Percentiles rank a stretch among this genome's conserved stretches.
Evolutionary conservation across 2,113 vertebrate species (phyloP).

Genomic region (Serilophus lunatus): DNA sequence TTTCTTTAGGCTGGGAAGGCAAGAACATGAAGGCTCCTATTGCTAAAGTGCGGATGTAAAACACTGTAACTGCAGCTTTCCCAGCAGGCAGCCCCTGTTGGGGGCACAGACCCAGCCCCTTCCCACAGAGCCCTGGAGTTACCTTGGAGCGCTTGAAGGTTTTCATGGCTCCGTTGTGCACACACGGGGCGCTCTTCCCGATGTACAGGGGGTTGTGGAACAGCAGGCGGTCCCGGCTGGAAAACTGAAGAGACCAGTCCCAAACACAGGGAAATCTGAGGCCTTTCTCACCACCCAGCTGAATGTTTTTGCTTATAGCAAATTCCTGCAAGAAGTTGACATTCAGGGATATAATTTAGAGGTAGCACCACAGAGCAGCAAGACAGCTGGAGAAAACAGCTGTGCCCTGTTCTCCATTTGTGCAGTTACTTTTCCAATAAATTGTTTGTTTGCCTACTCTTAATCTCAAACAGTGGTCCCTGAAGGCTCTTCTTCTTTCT

Average conservation of each 20-base stretch:
- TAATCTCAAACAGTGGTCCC: background rate
- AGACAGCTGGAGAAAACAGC: background rate
- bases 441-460: background rate
- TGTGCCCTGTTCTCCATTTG: background rate
- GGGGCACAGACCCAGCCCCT: background rate
- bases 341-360: background rate
- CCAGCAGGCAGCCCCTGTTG: background rate
- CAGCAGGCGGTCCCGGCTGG: constrained; percentile 84
- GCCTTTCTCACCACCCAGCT: constrained; percentile 83
- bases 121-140: background rate
- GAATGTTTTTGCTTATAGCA: constrained; percentile 90
- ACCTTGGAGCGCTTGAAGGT: constrained; percentile 90
- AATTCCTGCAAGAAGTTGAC: constrained; percentile 83
- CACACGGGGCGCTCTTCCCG: constrained; percentile 82
- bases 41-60: background rate
- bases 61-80: background rate
- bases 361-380: background rate
- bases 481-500: background rate
- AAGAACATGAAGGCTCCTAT: background rate
- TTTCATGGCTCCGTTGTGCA: constrained; percentile 85
- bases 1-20: background rate
- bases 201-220: constrained; percentile 95
- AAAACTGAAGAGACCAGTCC: constrained; percentile 96
- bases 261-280: constrained; percentile 91
- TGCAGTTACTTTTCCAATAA: background rate